Evolutionary conservation across 2,888 invertebrate genomes (phyloP).

Genomic region (Drosophila aldrichi): DNA sequence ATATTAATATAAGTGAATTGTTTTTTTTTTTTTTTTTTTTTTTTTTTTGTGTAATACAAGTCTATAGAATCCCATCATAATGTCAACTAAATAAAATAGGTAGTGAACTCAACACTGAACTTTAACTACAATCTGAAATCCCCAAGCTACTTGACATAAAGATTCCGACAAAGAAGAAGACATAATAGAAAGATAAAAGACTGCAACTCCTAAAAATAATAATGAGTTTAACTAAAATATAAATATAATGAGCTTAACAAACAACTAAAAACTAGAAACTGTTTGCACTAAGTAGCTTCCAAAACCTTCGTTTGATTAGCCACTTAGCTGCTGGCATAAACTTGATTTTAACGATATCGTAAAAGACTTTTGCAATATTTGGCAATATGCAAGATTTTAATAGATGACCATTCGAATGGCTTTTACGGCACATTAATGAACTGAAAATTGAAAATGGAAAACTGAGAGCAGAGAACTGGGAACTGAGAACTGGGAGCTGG

Average conservation of each 20-base stretch:
- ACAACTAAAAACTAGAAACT: background rate
- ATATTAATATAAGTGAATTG: no score
- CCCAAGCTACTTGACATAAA: no score
- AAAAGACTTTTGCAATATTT: slow-evolving; percentile 20
- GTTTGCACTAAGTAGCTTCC: no score
- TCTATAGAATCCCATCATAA: no score
- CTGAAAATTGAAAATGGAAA: slow-evolving; percentile 21
- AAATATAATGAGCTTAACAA: background rate
- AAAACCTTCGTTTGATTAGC: background rate
- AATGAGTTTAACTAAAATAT: background rate
- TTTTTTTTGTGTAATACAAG: no score
- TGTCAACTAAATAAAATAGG: no score
- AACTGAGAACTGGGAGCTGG: background rate
- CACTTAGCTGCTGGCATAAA: background rate
- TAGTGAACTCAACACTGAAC: no score
- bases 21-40: no score
- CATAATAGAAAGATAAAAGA: no score
- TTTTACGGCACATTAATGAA: slow-evolving; percentile 53
- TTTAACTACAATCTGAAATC: no score
- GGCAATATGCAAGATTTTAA: slow-evolving; percentile 37
- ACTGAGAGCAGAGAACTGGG: background rate
- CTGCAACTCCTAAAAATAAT: no score
- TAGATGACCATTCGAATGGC: slow-evolving; percentile 27
- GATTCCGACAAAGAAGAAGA: no score
- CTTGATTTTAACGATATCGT: slow-evolving; percentile 20